phyloP scores from a whole-genome alignment of 2,113 vertebrate genomes.

The Scopus umbretta region DNA sequence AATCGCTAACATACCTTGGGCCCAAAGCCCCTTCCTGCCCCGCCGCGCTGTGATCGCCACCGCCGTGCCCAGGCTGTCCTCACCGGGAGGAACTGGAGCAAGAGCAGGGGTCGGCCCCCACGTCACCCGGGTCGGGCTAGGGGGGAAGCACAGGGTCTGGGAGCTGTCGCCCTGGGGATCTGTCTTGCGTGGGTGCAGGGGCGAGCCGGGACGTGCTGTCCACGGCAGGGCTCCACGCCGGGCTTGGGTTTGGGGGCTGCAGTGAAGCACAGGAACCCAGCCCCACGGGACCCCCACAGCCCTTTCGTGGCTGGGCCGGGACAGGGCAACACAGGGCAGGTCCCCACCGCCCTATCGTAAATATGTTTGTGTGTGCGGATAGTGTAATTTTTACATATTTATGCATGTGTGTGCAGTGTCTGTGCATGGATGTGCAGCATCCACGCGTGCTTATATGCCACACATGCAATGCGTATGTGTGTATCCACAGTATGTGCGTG shows the following conservation, averaged over 20 bases:
- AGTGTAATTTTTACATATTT: neutral
- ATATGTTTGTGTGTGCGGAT: rapidly evolving
- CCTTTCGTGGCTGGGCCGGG: neutral
- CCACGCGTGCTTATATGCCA: rapidly evolving
- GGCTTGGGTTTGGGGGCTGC: neutral
- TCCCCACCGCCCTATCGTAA: neutral
- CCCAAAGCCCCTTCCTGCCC: slow-evolving; percentile 52
- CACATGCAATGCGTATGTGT: rapidly evolving
- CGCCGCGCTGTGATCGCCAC: neutral
- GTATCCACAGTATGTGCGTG: too few relatives aligned
- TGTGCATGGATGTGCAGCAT: neutral
- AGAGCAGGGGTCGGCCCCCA: neutral
- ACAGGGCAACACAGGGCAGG: neutral
- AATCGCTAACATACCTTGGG: slow-evolving; percentile 69
- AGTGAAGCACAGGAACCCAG: neutral
- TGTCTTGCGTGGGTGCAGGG: neutral
- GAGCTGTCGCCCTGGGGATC: neutral
- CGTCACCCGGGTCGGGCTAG: rapidly evolving
- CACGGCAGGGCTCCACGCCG: rapidly evolving
- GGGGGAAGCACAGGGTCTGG: rapidly evolving
- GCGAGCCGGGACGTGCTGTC: rapidly evolving
- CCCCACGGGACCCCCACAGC: rapidly evolving
- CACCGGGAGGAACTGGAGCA: neutral
- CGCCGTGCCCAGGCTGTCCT: neutral
- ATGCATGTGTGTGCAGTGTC: neutral